Base-by-base conservation (phyloP, 2,113 vertebrate genomes). In the Clupea harengus region DNA sequence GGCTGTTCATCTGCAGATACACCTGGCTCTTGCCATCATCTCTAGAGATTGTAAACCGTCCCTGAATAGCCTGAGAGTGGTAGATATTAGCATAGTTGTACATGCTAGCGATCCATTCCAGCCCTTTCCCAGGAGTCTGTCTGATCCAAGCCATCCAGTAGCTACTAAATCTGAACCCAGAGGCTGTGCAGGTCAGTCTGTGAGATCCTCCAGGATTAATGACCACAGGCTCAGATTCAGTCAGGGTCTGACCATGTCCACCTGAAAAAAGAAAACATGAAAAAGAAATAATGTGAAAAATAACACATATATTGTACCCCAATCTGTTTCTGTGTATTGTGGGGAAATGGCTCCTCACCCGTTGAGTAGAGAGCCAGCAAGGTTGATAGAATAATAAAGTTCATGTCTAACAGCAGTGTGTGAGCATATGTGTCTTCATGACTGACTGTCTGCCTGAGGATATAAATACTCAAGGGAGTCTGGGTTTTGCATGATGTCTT, bases 41-140 rank as follows among this genome's bases (percentile, higher is more conserved):
- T 64, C 5, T 64, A n/a, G 60, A 64, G 60, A 64, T 64, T 22
- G 60, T 64, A 22, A 64, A 64, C n/a, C 82, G 10, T 28, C 57
- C 81, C 1, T 72, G 32, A 4, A 11, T 25, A n/a, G n/a, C n/a
- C 25, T 72, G 64, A 28, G 64, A 72, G 8, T 72, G 15, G 64
- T 72, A 32, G 64, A 32, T 72, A 11, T 11, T 13, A 4, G n/a
- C 8, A 0, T 8, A 13, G 1, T 0, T 64, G 60, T n/a, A n/a
- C n/a, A n/a, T n/a, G n/a, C n/a, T n/a, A 1, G 64, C 64, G 9
- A 72, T 72, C 64, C 64, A 72, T 28, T 72, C 64, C 64, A 72
- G 25, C 10, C 64, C 64, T 86, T 92, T 88, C 57, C 87, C 91
- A 89, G 89, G 85, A 87, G 85, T 83, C 89, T 93, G 90, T 91